Percentiles rank a stretch among this genome's conserved stretches.
These are phyloP conservation scores for Drosophila prostipennis DNA, from an alignment of 2,888 invertebrate species.

Conservation along the genomic window DNA sequence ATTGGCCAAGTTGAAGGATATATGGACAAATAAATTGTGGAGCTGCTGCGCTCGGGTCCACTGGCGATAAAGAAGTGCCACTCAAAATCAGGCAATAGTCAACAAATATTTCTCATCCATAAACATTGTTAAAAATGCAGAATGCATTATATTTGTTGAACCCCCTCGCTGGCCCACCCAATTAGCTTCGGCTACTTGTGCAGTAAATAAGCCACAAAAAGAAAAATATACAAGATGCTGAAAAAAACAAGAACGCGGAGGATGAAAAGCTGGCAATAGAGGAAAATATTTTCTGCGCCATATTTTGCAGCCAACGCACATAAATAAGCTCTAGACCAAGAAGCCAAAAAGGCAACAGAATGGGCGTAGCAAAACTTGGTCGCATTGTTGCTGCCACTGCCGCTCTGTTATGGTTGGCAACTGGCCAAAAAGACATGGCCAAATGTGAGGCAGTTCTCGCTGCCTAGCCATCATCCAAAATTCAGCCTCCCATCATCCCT, in stretches of 20 bases:
- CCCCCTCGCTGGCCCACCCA: slow-evolving; percentile 39
- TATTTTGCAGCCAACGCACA: slow-evolving; percentile 53
- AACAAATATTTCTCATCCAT: slow-evolving; percentile 19
- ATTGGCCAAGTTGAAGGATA: not conserved
- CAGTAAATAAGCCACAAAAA: slow-evolving; percentile 60
- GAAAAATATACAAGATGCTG: slow-evolving; percentile 21
- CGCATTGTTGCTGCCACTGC: slow-evolving; percentile 44
- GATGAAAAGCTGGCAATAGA: slow-evolving; percentile 34
- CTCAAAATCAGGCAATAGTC: slow-evolving; percentile 2
- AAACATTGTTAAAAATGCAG: slow-evolving; percentile 52
- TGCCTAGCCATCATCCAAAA: slow-evolving; percentile 60
- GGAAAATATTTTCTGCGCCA: slow-evolving; percentile 47
- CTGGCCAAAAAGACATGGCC: slow-evolving; percentile 80
- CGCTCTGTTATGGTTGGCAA: slow-evolving; percentile 63
- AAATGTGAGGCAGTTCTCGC: slow-evolving; percentile 63
- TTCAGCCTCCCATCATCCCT: slow-evolving; percentile 35
- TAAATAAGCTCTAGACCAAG: slow-evolving; percentile 47
- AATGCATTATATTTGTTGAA: slow-evolving; percentile 24
- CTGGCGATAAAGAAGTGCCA: slow-evolving; percentile 6
- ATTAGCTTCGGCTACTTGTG: slow-evolving; percentile 53
- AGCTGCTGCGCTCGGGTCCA: not conserved
- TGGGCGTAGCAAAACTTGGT: slow-evolving; percentile 43
- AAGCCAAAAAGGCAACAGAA: slow-evolving; percentile 44
- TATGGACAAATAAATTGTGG: not conserved
- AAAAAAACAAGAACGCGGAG: not conserved